A percentile compares a stretch with the other conserved stretches of the same genome.
Conservation (phyloP, 2,797 vertebrate species). For the Gymnothorax javanicus region DNA sequence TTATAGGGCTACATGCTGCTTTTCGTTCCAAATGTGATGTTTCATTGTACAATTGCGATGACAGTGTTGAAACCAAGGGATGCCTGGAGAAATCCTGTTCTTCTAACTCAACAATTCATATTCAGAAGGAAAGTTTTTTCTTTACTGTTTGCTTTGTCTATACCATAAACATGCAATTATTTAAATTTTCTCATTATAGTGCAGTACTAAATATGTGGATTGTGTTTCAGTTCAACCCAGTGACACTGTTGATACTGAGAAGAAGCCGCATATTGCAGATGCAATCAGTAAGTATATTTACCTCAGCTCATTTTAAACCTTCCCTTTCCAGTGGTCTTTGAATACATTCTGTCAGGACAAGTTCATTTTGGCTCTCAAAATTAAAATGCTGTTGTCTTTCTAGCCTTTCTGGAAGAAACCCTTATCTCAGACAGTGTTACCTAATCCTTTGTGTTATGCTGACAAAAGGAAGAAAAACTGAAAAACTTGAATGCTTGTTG, state of each 20-base stretch:
- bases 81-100: background rate
- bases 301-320: slow-evolving; percentile 26
- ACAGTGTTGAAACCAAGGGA: background rate
- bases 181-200: background rate
- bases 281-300: slow-evolving; percentile 76
- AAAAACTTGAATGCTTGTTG: background rate
- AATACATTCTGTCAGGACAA: no score
- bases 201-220: background rate
- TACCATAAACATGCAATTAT: background rate
- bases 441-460: background rate
- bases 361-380: background rate
- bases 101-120: background rate
- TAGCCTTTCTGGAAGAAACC: background rate
- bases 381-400: background rate
- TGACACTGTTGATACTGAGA: slow-evolving; percentile 67
- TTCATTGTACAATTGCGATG: background rate
- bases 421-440: background rate
- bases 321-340: slow-evolving; percentile 47
- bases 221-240: slow-evolving; percentile 77
- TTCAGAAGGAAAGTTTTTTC: background rate
- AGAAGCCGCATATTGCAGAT: slow-evolving; percentile 61
- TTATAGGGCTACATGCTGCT: background rate
- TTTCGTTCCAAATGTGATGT: background rate
- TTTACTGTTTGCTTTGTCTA: background rate
- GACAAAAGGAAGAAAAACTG: background rate